Percentiles rank a stretch among this genome's conserved stretches.
phyloP scores from a whole-genome alignment of 2,797 vertebrate genomes.

The Ibycter americanus region DNA sequence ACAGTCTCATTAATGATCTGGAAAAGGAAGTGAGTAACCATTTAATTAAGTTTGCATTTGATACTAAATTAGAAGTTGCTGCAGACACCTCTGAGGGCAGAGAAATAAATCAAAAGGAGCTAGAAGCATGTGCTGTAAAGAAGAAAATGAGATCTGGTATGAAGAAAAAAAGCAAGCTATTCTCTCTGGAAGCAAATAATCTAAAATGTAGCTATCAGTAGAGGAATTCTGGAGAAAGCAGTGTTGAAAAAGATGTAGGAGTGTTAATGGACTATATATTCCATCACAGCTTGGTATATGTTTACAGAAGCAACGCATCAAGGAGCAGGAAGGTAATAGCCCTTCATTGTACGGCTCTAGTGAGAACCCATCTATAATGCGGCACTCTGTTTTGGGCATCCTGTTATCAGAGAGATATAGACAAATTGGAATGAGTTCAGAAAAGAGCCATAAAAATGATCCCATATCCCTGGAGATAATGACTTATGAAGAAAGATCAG shows the following conservation, averaged over 20 bases:
- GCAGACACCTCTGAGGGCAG: slow-evolving; percentile 64
- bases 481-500: slow-evolving; percentile 74
- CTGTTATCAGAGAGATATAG: slow-evolving; percentile 70
- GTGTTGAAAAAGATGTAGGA: slow-evolving; percentile 31
- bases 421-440: slow-evolving; percentile 73
- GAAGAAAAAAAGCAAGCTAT: slow-evolving; percentile 26
- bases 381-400: slow-evolving; percentile 60
- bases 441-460: slow-evolving; percentile 73
- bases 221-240: slow-evolving; percentile 27
- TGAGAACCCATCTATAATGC: slow-evolving; percentile 56
- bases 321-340: slow-evolving; percentile 59
- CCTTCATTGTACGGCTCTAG: slow-evolving; percentile 24
- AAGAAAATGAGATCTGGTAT: slow-evolving; percentile 62
- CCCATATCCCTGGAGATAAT: slow-evolving; percentile 65
- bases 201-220: slow-evolving; percentile 1
- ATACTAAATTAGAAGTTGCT: slow-evolving; percentile 76
- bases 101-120: slow-evolving; percentile 72
- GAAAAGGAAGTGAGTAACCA: slow-evolving; percentile 73
- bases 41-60: slow-evolving; percentile 78
- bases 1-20: slow-evolving; percentile 75
- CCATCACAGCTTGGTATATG: slow-evolving; percentile 10
- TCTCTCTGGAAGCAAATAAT: slow-evolving; percentile 34
- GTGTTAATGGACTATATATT: slow-evolving; percentile 58
- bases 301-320: slow-evolving; percentile 63
- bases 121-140: slow-evolving; percentile 67